These are phyloP conservation scores for Oreochromis aureus DNA, from an alignment of 2,113 vertebrate genomes.

Conservation along the genomic window DNA sequence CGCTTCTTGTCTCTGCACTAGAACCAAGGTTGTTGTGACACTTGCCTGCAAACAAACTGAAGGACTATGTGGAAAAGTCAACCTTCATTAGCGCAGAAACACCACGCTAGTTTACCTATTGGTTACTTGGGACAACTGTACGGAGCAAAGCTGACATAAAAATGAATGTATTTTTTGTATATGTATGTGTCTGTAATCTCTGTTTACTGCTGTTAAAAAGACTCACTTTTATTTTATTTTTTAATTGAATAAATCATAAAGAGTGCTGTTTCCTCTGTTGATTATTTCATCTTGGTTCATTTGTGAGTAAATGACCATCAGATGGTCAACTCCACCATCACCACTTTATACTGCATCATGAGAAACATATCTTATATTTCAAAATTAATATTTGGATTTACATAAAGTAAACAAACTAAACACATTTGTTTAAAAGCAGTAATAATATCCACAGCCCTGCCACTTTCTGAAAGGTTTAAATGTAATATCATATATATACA, in stretches of 20 bases:
- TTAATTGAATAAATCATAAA: background rate
- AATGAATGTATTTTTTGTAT: background rate
- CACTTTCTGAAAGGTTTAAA: background rate
- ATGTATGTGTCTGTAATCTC: background rate
- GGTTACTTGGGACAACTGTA: background rate
- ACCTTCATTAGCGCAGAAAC: background rate
- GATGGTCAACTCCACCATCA: background rate
- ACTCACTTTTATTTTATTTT: background rate
- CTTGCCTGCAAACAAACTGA: background rate
- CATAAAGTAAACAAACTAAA: background rate
- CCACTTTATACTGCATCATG: background rate
- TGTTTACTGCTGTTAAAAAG: background rate
- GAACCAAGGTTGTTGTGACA: background rate
- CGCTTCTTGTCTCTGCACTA: background rate
- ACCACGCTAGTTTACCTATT: background rate
- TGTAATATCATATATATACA: background rate
- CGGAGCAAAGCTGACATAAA: background rate
- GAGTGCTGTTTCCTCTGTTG: background rate
- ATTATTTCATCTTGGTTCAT: background rate
- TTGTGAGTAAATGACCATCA: background rate
- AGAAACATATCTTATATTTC: background rate
- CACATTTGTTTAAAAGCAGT: background rate
- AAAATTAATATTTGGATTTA: background rate
- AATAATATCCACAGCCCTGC: background rate
- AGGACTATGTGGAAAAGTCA: background rate